Percentiles rank a stretch among this genome's conserved stretches.
Evolutionary conservation across 2,797 vertebrate genomes (phyloP).

Genomic region (Hemibagrus guttatus): DNA sequence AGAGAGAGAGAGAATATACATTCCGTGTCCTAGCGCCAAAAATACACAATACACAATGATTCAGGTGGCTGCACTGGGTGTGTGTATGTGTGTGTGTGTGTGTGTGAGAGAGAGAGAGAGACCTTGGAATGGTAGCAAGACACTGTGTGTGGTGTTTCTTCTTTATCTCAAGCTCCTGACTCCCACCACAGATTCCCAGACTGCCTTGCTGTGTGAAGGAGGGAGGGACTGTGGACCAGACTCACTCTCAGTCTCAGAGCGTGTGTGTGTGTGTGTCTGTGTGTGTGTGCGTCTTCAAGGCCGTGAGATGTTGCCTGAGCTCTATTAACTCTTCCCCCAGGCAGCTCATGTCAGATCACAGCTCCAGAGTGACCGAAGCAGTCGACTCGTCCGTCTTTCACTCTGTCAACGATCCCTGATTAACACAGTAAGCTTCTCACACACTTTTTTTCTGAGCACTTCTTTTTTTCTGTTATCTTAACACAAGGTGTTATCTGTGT

Average conservation of each 20-base stretch:
- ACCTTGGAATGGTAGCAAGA: conserved; percentile 45
- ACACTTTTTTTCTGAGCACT: not conserved
- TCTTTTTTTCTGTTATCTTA: not conserved
- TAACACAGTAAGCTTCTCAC: not conserved
- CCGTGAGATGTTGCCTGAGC: conserved; percentile 62
- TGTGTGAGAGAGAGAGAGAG: conserved; percentile 34
- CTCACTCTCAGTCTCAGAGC: conserved; percentile 23
- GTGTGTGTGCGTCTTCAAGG: conserved; percentile 70
- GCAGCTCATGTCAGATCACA: conserved; percentile 35
- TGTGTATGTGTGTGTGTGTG: conserved; percentile 26
- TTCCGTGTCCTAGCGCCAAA: conserved; percentile 43
- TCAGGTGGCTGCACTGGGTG: conserved; percentile 42
- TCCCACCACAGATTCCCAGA: conserved; percentile 47
- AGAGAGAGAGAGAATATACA: conserved; percentile 51
- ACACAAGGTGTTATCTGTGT: not conserved
- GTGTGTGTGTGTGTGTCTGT: conserved; percentile 46
- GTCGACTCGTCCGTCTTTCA: conserved; percentile 19
- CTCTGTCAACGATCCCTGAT: conserved; percentile 17
- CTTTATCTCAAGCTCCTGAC: conserved; percentile 40
- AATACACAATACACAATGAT: conserved; percentile 51
- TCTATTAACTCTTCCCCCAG: conserved; percentile 56
- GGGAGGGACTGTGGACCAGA: conserved; percentile 39
- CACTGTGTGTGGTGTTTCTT: conserved; percentile 31
- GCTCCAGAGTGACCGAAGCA: conserved; percentile 18
- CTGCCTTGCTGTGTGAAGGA: conserved; percentile 18